Conservation (phyloP, 2,888 invertebrate species). For the Brachycybe producta region DNA sequence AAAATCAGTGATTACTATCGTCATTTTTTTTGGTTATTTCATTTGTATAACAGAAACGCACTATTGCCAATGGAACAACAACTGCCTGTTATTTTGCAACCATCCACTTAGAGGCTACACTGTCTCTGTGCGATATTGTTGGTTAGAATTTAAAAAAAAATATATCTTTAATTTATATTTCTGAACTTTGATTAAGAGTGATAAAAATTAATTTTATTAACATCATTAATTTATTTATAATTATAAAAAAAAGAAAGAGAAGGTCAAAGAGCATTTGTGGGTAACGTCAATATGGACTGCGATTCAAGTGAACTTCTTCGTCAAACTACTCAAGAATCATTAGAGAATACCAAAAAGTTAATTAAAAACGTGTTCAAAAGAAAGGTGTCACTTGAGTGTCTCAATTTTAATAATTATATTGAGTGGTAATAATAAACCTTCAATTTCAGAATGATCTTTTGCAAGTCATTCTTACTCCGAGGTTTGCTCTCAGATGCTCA, state of each 20-base stretch:
- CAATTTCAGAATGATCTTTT: constrained; percentile 51
- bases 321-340: constrained; percentile 6
- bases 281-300: constrained; percentile 15
- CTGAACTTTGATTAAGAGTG: neutral
- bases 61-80: constrained; percentile 67
- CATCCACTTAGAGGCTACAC: constrained; percentile 53
- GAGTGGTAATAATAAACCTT: neutral
- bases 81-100: constrained; percentile 80
- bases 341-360: constrained; percentile 9
- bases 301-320: constrained; percentile 8
- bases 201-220: neutral
- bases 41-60: constrained; percentile 46
- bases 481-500: constrained; percentile 67
- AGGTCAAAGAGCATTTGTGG: constrained; percentile 15
- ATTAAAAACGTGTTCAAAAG: constrained; percentile 8
- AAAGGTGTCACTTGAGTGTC: constrained; percentile 6
- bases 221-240: neutral
- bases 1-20: neutral
- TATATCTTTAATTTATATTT: neutral
- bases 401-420: neutral
- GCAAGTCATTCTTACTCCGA: constrained; percentile 64
- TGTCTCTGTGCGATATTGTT: constrained; percentile 55
- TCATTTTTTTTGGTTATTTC: too few relatives aligned
- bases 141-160: constrained; percentile 6
- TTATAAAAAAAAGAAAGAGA: neutral